Percentiles rank a stretch among this genome's conserved stretches.
phyloP scores from a whole-genome alignment of 2,797 vertebrate genomes.

The Coccyzus lansbergi region DNA sequence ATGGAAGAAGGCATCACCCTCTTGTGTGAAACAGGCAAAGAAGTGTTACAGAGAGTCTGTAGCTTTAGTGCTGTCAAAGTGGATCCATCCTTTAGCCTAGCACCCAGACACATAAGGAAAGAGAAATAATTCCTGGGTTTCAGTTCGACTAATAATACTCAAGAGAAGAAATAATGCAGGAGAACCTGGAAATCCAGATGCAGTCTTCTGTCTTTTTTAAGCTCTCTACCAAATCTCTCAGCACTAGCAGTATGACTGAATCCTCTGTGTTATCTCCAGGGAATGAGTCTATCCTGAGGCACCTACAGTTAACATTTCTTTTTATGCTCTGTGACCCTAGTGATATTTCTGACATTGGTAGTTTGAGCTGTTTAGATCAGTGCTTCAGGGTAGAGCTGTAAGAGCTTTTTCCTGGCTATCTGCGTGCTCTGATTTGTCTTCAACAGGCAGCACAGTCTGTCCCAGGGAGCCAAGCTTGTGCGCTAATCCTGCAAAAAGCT shows the following conservation, averaged over 20 bases:
- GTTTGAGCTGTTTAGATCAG: background rate
- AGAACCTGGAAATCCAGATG: background rate
- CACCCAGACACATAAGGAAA: background rate
- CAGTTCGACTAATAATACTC: background rate
- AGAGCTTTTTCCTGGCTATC: background rate
- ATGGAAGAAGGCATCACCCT: background rate
- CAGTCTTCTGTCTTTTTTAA: background rate
- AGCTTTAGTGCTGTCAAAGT: background rate
- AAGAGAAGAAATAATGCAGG: background rate
- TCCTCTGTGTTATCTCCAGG: background rate
- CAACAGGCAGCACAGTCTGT: background rate
- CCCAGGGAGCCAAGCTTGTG: background rate
- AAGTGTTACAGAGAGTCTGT: background rate
- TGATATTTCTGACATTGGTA: background rate
- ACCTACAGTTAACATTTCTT: background rate
- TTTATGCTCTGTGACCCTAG: background rate
- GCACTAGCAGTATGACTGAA: background rate
- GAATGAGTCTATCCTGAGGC: background rate
- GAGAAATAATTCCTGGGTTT: background rate
- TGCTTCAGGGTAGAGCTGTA: background rate
- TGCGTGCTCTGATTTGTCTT: background rate
- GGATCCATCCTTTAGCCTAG: background rate
- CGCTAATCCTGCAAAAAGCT: background rate
- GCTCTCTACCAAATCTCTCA: background rate
- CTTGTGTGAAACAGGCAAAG: background rate